Conservation (phyloP, 1,140 invertebrate genomes). For the Zaprionus vittiger region DNA sequence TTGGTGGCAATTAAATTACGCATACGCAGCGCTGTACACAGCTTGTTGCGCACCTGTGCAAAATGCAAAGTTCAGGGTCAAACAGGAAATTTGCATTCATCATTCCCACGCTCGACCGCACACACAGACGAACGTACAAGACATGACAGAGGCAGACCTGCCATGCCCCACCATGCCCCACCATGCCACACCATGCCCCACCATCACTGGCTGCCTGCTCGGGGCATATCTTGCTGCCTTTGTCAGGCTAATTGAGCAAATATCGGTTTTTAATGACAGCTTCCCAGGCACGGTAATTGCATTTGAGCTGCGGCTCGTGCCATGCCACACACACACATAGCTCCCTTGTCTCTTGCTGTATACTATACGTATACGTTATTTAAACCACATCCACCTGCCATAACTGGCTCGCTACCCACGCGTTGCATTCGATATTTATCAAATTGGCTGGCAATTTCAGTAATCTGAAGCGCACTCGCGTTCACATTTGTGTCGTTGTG, state of each 20-base stretch:
- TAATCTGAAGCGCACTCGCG: conserved; percentile 49
- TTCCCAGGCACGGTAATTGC: conserved; percentile 47
- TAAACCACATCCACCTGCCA: background rate
- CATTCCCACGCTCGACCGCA: conserved; percentile 17
- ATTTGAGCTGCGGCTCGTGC: conserved; percentile 20
- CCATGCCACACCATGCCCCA: background rate
- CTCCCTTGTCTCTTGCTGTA: too few species aligned
- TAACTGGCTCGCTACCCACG: background rate
- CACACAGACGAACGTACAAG: too few species aligned
- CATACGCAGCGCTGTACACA: conserved; percentile 27
- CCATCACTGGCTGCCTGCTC: too few species aligned
- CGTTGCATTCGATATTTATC: conserved; percentile 51
- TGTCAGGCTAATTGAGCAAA: conserved; percentile 47
- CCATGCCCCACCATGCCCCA: background rate
- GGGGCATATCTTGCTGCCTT: background rate
- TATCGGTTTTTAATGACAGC: conserved; percentile 42
- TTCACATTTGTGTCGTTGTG: conserved; percentile 2
- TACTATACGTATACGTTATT: background rate
- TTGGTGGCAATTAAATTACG: conserved; percentile 56
- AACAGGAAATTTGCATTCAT: conserved; percentile 57
- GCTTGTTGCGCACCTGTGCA: conserved; percentile 37
- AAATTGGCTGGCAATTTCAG: conserved; percentile 58
- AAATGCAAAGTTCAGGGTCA: conserved; percentile 73
- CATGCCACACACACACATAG: too few species aligned
- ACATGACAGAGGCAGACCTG: too few species aligned